phyloP scores from a whole-genome alignment of 1,140 invertebrate genomes.

The Tribolium castaneum region DNA sequence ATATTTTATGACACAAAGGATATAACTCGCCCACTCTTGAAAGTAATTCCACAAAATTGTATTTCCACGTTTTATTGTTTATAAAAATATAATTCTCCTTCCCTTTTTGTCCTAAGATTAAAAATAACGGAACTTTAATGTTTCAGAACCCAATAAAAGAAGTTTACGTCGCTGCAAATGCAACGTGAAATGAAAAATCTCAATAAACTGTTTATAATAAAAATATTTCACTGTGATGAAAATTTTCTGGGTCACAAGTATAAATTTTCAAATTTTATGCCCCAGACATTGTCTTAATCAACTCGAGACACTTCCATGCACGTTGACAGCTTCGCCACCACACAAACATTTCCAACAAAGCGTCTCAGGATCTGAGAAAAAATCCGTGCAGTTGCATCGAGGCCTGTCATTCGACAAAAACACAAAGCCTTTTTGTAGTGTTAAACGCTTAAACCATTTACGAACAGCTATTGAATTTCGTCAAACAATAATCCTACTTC shows the following conservation, averaged over 20 bases:
- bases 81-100: background rate
- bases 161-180: background rate
- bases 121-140: background rate
- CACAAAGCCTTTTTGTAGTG: slow-evolving; percentile 44
- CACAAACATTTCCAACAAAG: background rate
- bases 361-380: slow-evolving; percentile 13
- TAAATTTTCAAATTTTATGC: background rate
- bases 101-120: background rate
- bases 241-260: background rate
- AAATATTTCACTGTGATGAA: background rate
- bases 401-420: slow-evolving; percentile 37
- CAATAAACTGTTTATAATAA: background rate
- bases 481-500: slow-evolving; percentile 39
- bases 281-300: background rate
- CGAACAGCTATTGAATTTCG: slow-evolving; percentile 41
- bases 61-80: background rate
- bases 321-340: slow-evolving; percentile 35
- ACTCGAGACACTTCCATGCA: background rate
- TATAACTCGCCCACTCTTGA: background rate
- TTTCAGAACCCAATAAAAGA: background rate
- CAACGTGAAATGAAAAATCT: background rate
- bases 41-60: background rate
- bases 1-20: background rate
- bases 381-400: slow-evolving; percentile 12
- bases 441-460: slow-evolving; percentile 40